Base-by-base conservation (phyloP, 2,797 vertebrate genomes). In the Carcharodon carcharias region DNA sequence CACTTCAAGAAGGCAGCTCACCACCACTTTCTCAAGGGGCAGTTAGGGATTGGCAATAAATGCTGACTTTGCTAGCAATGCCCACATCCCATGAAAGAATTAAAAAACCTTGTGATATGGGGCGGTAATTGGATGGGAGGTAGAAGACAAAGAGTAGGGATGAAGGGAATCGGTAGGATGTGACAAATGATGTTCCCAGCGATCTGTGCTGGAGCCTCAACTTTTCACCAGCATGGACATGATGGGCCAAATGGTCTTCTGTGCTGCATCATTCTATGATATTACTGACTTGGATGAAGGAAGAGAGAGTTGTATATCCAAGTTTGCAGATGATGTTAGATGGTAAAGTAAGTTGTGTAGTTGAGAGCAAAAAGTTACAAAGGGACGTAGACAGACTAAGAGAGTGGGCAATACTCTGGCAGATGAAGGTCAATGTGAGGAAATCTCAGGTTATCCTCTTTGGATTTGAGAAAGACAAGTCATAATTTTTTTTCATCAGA, bases 251-350 rank as follows among this genome's bases (percentile, higher is more conserved):
- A 71, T 31, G 69, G 69, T 28, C 26, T 31, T 26, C 69, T 82
- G 77, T 45, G 14, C 16, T 45, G 77, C 40, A 82, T n/a, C 73
- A 12, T 77, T 77, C 69, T 23, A 28, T 77, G 73, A n/a, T n/a
- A 82, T 45, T 85, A 85, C 16, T 45, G 80, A 85, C 80, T 85
- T 85, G 80, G n/a, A 85, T 85, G 80, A 85, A 85, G 80, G 40
- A 85, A 85, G 16, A 45, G 40, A 85, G 18, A 85, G 82, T 26
- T 26, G 21, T 50, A 23, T 50, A 50, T 85, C 18, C 82, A 85
- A 85, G 45, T 85, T 50, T 85, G 40, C 7, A 50, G 45, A 85
- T 85, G 16, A 45, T 40, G 8, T 50, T 85, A 50, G 40, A 45
- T 18, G 82, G 45, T 40, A 9, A 5, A 50, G 45, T 50, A 50